Evolutionary conservation across 2,797 vertebrate species (phyloP), one percentile per base, ranked within the genome.

Genomic region (Urocyon cinereoargenteus): DNA sequence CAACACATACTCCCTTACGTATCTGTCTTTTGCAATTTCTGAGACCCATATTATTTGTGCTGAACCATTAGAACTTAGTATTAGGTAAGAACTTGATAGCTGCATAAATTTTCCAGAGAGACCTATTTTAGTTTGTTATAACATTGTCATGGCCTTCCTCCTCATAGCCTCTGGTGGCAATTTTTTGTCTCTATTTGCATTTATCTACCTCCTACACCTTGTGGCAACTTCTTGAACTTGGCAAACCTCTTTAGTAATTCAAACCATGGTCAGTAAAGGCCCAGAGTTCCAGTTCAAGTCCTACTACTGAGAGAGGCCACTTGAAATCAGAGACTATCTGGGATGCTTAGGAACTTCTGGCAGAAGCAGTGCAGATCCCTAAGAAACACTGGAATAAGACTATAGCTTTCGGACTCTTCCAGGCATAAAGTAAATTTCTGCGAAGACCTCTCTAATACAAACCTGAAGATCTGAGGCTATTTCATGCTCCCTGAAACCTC

Each of bases 261-360:
- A 36, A 61, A 91, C 55, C 92, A 57, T 79, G 82, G 88, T 95
- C 96, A 96, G 59, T 64, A 92, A 97, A 94, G n/a, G 26, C 51
- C 55, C 45, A 90, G 26, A 26, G 78, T 90, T 79, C 59, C 1
- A 12, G 28, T 94, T 96, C 85, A 4, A 10, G 40, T 81, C 51
- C 61, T 73, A 28, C 40, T 24, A 86, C 49, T 3, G 45, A 49
- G 40, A 75, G 45, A 96, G 83, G 36, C 59, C 51, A n/a, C 45
- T 40, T 84, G 53, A 72, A 26, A 81, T 22, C 18, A 55, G 31
- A 87, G 78, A 40, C 26, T 36, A 59, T 78, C 13, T 93, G 70
- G 40, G 78, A 87, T 91, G n/a, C 28, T 66, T 66, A 55, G 40
- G 82, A 83, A 59, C 16, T 79, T 22, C 45, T 84, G 51, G 26